Evolutionary conservation across 2,113 vertebrate species (phyloP).

Genomic region (Willisornis vidua): DNA sequence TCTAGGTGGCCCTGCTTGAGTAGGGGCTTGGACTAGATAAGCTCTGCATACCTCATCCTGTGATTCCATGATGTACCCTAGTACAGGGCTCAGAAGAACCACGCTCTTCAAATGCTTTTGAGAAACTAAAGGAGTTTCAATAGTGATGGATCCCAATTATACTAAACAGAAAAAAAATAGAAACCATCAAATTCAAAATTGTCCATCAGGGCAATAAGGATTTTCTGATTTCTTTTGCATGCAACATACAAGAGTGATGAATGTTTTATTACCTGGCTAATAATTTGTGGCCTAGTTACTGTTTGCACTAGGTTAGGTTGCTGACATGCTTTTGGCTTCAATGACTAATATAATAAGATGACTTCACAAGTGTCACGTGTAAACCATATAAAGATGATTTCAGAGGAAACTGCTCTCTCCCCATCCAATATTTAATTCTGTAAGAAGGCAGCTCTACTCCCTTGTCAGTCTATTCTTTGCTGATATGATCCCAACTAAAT

Average conservation of each 20-base stretch:
- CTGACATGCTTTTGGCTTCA: neutral
- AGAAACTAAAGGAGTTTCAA: neutral
- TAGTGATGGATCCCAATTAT: neutral
- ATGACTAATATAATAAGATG: neutral
- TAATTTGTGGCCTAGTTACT: neutral
- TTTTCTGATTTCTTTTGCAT: neutral
- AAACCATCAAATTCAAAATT: neutral
- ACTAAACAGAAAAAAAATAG: neutral
- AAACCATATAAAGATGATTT: neutral
- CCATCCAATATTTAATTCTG: neutral
- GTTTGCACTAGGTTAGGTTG: neutral
- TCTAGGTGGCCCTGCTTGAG: neutral
- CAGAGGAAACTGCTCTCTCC: neutral
- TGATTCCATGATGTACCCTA: neutral
- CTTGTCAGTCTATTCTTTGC: neutral
- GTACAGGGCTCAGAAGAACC: neutral
- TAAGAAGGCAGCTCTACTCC: neutral
- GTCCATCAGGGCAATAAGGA: neutral
- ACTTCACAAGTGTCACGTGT: neutral
- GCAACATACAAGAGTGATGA: rapidly evolving
- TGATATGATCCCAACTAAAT: neutral
- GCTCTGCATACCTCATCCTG: neutral
- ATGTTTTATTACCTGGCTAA: neutral
- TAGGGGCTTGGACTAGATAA: neutral
- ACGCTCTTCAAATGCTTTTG: neutral